Base-by-base conservation (phyloP, 2,113 vertebrate species). In the Hemicordylus capensis region DNA sequence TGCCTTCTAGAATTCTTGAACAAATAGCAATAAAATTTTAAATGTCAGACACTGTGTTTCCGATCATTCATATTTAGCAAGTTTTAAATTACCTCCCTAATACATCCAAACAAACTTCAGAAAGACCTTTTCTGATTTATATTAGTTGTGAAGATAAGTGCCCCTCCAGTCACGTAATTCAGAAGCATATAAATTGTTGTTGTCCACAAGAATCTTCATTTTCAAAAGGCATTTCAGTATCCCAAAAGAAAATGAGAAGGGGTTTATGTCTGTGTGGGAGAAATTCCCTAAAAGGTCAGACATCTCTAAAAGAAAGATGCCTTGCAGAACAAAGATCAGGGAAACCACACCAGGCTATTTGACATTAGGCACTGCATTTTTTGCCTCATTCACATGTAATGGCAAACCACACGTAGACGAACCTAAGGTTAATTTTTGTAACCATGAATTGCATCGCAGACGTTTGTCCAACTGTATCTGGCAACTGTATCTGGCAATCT, bases 31-130 rank as follows among this genome's bases (percentile, higher is more conserved):
- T 61, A 86, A 48, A 54, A 61, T 90, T 89, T 84, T 48, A 87
- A 94, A 94, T 89, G 86, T 93, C 88, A 90, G 69, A 82, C 61
- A 72, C 20, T 20, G 24, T 39, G 24, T 80, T 93, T 92, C 87
- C 1, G 0, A 56, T 83, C 64, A 83, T 83, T 75, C 61, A 87
- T 79, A 82, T 4, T 48, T 83, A 15, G 56, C 42, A 86, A 86
- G 42, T 83, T 92, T 88, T 83, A 76, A 1, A 6, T 75, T n/a
- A 44, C 69, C 90, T 88, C 75, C 85, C 31, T 54, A 90, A 70
- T 4, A 48, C 34, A 51, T 72, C 11, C 46, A 87, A 84, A 85
- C 0, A 81, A 87, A 59, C 46, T 8, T 83, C 54, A 72, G n/a
- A 15, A 58, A 34, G 31, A 76, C 5, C 61, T 78, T 84, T 91